phyloP scores from a whole-genome alignment of 2,888 invertebrate genomes.

The Scaptomyza flava region DNA sequence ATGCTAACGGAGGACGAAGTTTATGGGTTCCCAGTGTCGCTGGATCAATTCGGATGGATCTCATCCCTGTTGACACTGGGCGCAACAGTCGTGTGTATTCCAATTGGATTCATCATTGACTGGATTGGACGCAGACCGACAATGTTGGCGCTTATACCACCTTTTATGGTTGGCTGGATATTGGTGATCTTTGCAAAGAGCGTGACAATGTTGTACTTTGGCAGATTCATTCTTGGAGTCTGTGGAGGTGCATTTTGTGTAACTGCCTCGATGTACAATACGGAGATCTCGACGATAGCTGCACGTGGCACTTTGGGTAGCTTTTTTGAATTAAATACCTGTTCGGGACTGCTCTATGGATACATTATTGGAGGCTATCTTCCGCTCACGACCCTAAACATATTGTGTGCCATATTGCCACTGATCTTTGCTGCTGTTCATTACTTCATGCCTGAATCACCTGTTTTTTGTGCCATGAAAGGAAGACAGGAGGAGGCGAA shows the following conservation, averaged over 20 bases:
- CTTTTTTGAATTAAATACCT: slow-evolving; percentile 93
- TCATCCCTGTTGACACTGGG: slow-evolving; percentile 89
- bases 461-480: slow-evolving; percentile 87
- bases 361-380: slow-evolving; percentile 87
- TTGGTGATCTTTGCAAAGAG: slow-evolving; percentile 89
- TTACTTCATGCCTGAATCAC: slow-evolving; percentile 94
- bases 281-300: slow-evolving; percentile 92
- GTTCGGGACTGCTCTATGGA: slow-evolving; percentile 90
- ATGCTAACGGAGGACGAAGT: slow-evolving; percentile 35
- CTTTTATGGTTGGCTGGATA: slow-evolving; percentile 90
- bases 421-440: slow-evolving; percentile 88
- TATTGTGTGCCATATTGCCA: slow-evolving; percentile 83
- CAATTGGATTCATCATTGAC: slow-evolving; percentile 89
- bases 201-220: slow-evolving; percentile 72
- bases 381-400: slow-evolving; percentile 55
- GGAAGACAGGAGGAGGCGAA: slow-evolving; percentile 87
- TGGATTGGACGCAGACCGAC: slow-evolving; percentile 88
- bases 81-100: slow-evolving; percentile 89
- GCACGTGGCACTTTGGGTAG: slow-evolving; percentile 93
- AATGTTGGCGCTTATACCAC: slow-evolving; percentile 84
- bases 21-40: slow-evolving; percentile 85
- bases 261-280: slow-evolving; percentile 91
- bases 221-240: slow-evolving; percentile 74
- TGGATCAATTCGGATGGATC: slow-evolving; percentile 88
- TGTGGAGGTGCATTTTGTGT: slow-evolving; percentile 90